Base-by-base conservation (phyloP, 2,888 invertebrate genomes). In the Podabrus alpinus region DNA sequence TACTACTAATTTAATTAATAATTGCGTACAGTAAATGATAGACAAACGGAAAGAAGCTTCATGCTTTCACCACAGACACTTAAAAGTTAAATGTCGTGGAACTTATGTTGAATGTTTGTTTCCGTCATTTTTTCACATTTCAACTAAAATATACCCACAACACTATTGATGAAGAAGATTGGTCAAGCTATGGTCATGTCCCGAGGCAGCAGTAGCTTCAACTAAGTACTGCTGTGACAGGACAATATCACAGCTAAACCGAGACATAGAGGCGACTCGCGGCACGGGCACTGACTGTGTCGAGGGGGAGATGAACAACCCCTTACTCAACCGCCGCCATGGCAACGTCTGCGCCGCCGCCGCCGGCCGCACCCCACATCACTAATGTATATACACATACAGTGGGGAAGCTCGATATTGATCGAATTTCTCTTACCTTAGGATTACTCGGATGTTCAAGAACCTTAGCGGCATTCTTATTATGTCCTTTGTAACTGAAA, bases 141-240 rank as follows among this genome's bases (percentile, higher is more conserved):
- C 21, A 64, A 69, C 64, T 21, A 62, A 60, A 66, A 60, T 64
- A 64, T 69, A 25, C 19, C 15, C 72, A 72, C 76, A 70, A 62
- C 73, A 69, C 62, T 68, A 15, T 68, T 66, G 62, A 59, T 70
- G 70, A 15, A 68, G 16, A 45, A 68, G 19, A 66, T 21, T 45
- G 83, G 81, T 80, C 84, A 81, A 83, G 90, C 92, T 89, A 89
- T 91, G 92, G 90, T 91, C 91, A 95, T 96, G 96, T 95, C 96
- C 95, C 92, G 94, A 91, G 92, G 92, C 95, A 96, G 94, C 96
- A 96, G 96, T 96, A 96, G 90, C 89, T 82, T 88, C 86, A 88
- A 90, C 89, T 88, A 45, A 92, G 93, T 96, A 96, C 96, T 96
- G 96, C 96, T 96, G 96, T 96, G 96, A 96, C 96, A 95, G 95